phyloP scores from a whole-genome alignment of 2,888 invertebrate species.

The Tenthredo mesomela region DNA sequence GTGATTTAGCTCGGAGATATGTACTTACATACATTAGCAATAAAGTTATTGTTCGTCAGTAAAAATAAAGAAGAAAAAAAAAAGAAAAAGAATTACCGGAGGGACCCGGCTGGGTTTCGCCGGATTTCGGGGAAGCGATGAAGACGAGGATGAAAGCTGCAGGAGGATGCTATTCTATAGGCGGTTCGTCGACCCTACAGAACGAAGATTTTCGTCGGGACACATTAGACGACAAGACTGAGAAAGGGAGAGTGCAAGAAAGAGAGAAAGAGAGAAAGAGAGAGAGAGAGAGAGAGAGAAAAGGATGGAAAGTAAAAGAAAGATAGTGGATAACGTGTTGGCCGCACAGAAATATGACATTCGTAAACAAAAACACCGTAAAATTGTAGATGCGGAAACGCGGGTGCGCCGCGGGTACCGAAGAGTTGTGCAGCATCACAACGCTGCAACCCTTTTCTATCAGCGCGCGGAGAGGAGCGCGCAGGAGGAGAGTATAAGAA shows the following conservation, averaged over 20 bases:
- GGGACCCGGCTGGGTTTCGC: background rate
- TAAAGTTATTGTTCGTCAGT: conserved; percentile 6
- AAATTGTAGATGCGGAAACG: conserved; percentile 46
- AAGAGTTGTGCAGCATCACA: background rate
- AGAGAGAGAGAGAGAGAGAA: background rate
- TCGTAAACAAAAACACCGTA: conserved; percentile 44
- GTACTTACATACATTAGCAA: background rate
- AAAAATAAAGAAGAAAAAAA: background rate
- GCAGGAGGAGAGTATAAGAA: background rate
- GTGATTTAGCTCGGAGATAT: background rate
- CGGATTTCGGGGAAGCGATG: conserved; percentile 40
- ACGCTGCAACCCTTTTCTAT: conserved; percentile 46
- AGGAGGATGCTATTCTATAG: conserved; percentile 37
- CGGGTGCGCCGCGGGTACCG: background rate
- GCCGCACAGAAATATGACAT: conserved; percentile 45
- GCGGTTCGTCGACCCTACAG: conserved; percentile 40
- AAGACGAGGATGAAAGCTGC: background rate
- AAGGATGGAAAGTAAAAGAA: background rate
- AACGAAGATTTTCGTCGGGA: conserved; percentile 32
- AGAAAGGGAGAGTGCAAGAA: background rate
- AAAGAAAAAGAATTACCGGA: background rate
- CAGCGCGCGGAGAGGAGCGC: conserved; percentile 5
- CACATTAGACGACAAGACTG: conserved; percentile 25
- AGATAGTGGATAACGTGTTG: conserved; percentile 8
- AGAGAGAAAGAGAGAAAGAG: background rate